Base-by-base conservation (phyloP, 1,140 invertebrate species). In the Drosophila albomicans region DNA sequence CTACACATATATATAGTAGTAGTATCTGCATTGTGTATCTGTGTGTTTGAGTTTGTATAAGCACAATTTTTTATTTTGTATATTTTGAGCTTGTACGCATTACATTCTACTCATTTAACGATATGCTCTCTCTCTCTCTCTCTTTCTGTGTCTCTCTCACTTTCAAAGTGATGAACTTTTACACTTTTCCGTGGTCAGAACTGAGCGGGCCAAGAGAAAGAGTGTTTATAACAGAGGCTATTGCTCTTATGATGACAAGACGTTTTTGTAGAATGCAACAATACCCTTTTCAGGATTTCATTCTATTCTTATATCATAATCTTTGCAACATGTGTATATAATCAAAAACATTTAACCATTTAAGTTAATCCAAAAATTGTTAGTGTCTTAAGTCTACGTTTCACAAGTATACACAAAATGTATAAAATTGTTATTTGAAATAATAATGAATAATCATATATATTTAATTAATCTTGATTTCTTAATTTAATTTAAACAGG, bases 191-290 rank as follows among this genome's bases (percentile, higher is more conserved):
- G 59, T 52, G 67, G 57, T 70, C 69, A 73, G 66, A 85, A 78
- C 49, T 32, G 67, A 64, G 58, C 61, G 72, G 48, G 45, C 66
- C 65, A 78, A 88, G 73, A 90, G 75, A 74, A 79, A 66, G 57
- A 79, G 59, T 90, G 81, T 86, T 85, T 91, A 81, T 81, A 89
- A 79, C 81, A 61, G 75, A 82, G 85, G 86, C 51, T 87, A 90
- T 86, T 82, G 87, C 82, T 91, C 82, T 90, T 78, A 64, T 63
- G 82, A 82, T 82, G 75, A 86, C 78, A 78, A 74, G 76, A 77
- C 87, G 66, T 65, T 85, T 80, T 86, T 20, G 45, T 88, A 64
- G 62, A 38, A 73, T 79, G 68, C 68, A 82, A 35, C 10, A 5
- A 51, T 72, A 81, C 82, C 8, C 82, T 78, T 2, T 13, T 15